These are phyloP conservation scores for Gnathonemus longibarbis DNA, from an alignment of 2,113 vertebrate genomes.

Conservation along the genomic window DNA sequence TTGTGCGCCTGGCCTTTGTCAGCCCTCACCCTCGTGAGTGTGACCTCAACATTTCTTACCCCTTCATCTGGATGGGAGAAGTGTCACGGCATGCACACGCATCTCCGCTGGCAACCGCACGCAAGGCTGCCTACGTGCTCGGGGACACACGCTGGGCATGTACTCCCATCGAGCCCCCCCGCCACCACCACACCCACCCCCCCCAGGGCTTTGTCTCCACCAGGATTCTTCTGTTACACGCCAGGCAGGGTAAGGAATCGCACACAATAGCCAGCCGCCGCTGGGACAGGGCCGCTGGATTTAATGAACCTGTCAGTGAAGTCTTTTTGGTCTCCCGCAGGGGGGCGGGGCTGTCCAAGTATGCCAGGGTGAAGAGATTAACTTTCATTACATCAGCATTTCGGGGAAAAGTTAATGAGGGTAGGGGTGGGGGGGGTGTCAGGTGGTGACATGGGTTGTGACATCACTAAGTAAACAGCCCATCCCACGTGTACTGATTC, in stretches of 20 bases:
- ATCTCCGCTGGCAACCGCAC: background rate
- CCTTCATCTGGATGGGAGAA: background rate
- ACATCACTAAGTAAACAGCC: conserved; percentile 55
- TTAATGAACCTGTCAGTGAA: conserved; percentile 66
- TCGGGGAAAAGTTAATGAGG: conserved; percentile 64
- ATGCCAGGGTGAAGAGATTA: conserved; percentile 63
- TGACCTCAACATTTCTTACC: conserved; percentile 10
- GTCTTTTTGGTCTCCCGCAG: conserved; percentile 26
- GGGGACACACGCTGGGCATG: conserved; percentile 48
- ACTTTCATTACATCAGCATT: conserved; percentile 74
- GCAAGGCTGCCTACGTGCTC: conserved; percentile 51
- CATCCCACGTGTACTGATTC: conserved; percentile 55
- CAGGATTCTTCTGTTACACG: conserved; percentile 33
- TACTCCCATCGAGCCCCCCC: background rate
- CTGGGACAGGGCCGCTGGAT: conserved; percentile 59
- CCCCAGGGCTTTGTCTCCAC: background rate
- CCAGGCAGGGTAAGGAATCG: conserved; percentile 42
- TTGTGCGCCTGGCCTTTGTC: background rate
- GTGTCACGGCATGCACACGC: background rate
- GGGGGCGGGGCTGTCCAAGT: conserved; percentile 54
- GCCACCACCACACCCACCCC: background rate
- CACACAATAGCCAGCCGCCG: conserved; percentile 45
- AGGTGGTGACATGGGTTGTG: conserved; percentile 41
- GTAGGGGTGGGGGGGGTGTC: conserved; percentile 37
- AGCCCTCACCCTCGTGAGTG: background rate